Evolutionary conservation across 2,797 vertebrate genomes (phyloP).

Genomic region (Australoheros facetus): DNA sequence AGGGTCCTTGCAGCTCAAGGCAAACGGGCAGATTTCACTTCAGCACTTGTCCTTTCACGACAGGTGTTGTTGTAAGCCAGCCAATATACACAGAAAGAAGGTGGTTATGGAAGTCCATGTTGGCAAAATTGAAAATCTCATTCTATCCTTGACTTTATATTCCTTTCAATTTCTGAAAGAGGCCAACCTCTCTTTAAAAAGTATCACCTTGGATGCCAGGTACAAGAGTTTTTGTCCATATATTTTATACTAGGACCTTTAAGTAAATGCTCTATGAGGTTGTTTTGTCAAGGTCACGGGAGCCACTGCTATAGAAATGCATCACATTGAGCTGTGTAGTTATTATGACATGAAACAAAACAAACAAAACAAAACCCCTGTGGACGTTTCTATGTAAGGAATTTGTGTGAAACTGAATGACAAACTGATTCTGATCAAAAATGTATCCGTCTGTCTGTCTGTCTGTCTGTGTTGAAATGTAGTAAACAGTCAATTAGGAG

Average conservation of each 20-base stretch:
- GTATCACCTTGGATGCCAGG: conserved; percentile 52
- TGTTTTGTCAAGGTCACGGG: conserved; percentile 58
- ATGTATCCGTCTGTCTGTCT: conserved; percentile 49
- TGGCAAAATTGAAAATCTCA: conserved; percentile 44
- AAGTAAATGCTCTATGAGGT: conserved; percentile 41
- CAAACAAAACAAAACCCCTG: not conserved
- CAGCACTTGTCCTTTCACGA: conserved; percentile 43
- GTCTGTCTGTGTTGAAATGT: conserved; percentile 64
- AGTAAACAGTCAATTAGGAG: conserved; percentile 77
- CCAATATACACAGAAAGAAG: conserved; percentile 29
- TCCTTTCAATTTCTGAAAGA: conserved; percentile 57
- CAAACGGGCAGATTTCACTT: conserved; percentile 53
- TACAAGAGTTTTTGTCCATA: conserved; percentile 45
- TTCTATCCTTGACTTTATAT: conserved; percentile 51
- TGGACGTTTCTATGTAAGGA: conserved; percentile 22
- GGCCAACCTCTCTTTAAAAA: conserved; percentile 40
- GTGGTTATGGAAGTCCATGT: conserved; percentile 40
- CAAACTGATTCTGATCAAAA: conserved; percentile 60
- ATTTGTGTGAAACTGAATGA: conserved; percentile 64
- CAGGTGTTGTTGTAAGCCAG: conserved; percentile 39
- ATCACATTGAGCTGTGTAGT: conserved; percentile 46
- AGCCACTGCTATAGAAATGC: conserved; percentile 29
- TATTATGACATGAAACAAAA: conserved; percentile 13
- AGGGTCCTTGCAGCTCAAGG: conserved; percentile 32
- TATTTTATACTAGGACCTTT: conserved; percentile 53